Evolutionary conservation across 2,113 vertebrate species (phyloP).

Genomic region (Pleuronectes platessa): DNA sequence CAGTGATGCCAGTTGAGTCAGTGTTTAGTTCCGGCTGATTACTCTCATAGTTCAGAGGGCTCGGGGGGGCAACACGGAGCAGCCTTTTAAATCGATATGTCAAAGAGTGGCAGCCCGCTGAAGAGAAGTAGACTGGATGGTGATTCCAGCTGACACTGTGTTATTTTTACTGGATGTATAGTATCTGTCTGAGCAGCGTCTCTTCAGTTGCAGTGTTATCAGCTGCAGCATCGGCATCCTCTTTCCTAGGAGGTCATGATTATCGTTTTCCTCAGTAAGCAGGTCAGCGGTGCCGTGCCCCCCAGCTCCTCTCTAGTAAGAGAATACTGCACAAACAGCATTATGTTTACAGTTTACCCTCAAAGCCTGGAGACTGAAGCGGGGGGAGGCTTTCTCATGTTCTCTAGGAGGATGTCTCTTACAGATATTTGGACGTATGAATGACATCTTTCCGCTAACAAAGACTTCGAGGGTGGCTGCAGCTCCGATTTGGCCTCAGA

Average conservation of each 20-base stretch:
- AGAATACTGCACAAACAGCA: constrained; percentile 54
- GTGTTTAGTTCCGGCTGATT: constrained; percentile 77
- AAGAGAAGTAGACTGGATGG: constrained; percentile 22
- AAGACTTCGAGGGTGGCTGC: no score
- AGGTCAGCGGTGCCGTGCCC: constrained; percentile 74
- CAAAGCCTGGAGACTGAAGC: constrained; percentile 19
- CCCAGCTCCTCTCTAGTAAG: constrained; percentile 57
- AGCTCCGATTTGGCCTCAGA: no score
- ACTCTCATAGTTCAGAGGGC: constrained; percentile 72
- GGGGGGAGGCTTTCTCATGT: neutral
- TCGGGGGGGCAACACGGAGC: constrained; percentile 45
- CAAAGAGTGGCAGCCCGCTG: constrained; percentile 33
- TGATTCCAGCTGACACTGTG: constrained; percentile 34
- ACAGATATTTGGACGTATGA: constrained; percentile 23
- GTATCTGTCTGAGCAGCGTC: constrained; percentile 31
- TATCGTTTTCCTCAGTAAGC: constrained; percentile 64
- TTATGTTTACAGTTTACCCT: constrained; percentile 38
- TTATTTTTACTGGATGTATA: constrained; percentile 18
- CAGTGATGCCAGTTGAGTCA: constrained; percentile 70
- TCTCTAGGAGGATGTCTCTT: no score
- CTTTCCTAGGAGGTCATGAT: constrained; percentile 61
- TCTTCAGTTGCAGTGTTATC: constrained; percentile 24
- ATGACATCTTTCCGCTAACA: no score
- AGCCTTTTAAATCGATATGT: constrained; percentile 72
- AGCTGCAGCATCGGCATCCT: constrained; percentile 34